Base-by-base conservation (phyloP, 53 echinoderm and acorn worm species). In the Arbacia lixula region DNA sequence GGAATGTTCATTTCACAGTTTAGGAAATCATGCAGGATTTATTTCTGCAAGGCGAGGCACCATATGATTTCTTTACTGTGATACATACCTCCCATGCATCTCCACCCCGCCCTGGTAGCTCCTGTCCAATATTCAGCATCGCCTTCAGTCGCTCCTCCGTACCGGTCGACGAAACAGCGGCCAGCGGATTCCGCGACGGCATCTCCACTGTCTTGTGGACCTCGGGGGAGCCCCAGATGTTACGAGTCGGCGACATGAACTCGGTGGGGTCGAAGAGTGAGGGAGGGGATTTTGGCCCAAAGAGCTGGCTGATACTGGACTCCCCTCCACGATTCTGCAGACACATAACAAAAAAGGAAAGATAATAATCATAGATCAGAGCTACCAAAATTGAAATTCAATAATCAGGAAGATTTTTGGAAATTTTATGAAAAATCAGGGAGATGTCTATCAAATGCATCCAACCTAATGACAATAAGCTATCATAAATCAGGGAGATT, bases 151-250 rank as follows among this genome's bases (percentile, higher is more conserved):
- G 53, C 53, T 88, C 88, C 58, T 88, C 88, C 6, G 83, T 81
- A 1, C 84, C 61, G 4, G 50, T 72, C 24, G 38, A 36, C 22
- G n/a, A n/a, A n/a, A n/a, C n/a, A n/a, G 73, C 53, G 1, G 33
- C 53, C 10, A 1, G 5, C 1, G 53, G 52, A 50, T 52, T 29
- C 43, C 83, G 77, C 43, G 53, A 37, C 0, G 91, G 87, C 67
- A 66, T 6, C 16, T 55, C 40, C 3, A 83, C 49, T 0, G 81
- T 85, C 72, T 91, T 58, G 12, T 68, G 56, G 4, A 87, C 36
- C 6, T 83, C 79, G 1, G 93, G 93, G 22, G 96, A 93, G 12
- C 91, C 96, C 96, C 96, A 96, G 72, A 96, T 93, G 88, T 89
- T 91, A 26, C 60, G 83, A 2, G 85, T 83, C 3, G 91, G 93